These are phyloP conservation scores for Harpagifer antarcticus DNA, from an alignment of 2,797 vertebrate genomes.

Conservation along the genomic window DNA sequence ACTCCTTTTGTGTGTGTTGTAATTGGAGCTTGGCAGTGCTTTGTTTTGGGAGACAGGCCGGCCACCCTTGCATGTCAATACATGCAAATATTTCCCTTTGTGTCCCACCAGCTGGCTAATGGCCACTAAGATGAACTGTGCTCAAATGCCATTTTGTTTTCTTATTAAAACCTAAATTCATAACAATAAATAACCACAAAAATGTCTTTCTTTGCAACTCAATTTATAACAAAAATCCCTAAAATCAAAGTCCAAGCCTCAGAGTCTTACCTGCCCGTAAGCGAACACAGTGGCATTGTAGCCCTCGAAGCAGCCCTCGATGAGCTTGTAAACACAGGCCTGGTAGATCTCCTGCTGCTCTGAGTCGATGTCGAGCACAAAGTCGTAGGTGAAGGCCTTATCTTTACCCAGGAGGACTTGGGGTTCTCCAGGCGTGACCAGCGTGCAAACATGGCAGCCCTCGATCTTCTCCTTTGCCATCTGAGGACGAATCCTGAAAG, in stretches of 20 bases:
- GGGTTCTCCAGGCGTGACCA: constrained; percentile 94
- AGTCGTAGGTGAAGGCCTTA: constrained; percentile 99
- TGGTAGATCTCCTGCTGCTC: constrained; percentile 92
- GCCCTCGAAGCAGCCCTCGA: constrained; percentile 97
- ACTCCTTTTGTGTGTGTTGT: too few species aligned
- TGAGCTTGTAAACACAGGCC: constrained; percentile 90
- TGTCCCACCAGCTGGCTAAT: too few species aligned
- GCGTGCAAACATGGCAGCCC: constrained; percentile 96
- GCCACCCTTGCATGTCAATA: too few species aligned
- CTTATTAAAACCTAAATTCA: too few species aligned
- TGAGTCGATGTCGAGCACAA: constrained; percentile 92
- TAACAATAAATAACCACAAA: background rate
- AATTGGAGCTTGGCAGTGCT: too few species aligned
- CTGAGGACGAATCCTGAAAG: constrained; percentile 93
- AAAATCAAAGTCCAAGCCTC: background rate
- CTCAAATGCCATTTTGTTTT: too few species aligned
- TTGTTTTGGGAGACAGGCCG: too few species aligned
- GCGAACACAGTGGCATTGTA: constrained; percentile 98
- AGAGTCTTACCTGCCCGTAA: constrained; percentile 91
- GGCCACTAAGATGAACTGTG: too few species aligned
- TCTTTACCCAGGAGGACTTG: constrained; percentile 98
- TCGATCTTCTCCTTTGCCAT: constrained; percentile 98
- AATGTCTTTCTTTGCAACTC: background rate
- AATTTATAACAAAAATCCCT: background rate
- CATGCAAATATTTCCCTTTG: too few species aligned